Percentiles rank a stretch among this genome's conserved stretches.
These are phyloP conservation scores for Xylophagus ater DNA, from an alignment of 2,888 invertebrate species.

Conservation along the genomic window DNA sequence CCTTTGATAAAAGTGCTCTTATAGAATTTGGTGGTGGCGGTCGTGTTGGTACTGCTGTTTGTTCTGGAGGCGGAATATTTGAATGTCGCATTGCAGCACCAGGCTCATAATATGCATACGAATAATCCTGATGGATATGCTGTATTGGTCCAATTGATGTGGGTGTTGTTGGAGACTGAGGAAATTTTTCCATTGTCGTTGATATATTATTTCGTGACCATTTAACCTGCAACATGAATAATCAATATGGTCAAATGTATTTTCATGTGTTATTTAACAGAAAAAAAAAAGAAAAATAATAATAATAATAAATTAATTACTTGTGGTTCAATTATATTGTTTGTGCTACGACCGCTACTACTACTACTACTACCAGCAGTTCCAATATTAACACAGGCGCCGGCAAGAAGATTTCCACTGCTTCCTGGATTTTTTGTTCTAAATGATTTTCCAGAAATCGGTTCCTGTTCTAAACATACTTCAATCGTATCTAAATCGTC, in stretches of 20 bases:
- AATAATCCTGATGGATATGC: conserved; percentile 50
- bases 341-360: conserved; percentile 1
- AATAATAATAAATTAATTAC: conserved; percentile 4
- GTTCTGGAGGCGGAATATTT: conserved; percentile 52
- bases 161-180: conserved; percentile 29
- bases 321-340: conserved; percentile 3
- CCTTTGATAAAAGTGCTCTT: conserved; percentile 35
- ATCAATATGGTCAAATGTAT: no score
- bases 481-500: conserved; percentile 37
- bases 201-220: conserved; percentile 47
- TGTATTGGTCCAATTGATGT: conserved; percentile 26
- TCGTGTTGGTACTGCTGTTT: conserved; percentile 19
- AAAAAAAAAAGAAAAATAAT: background rate
- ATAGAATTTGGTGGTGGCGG: conserved; percentile 37
- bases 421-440: conserved; percentile 11
- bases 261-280: no score
- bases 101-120: conserved; percentile 73
- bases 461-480: conserved; percentile 32
- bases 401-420: conserved; percentile 4
- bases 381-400: conserved; percentile 5
- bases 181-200: conserved; percentile 46
- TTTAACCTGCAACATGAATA: conserved; percentile 35
- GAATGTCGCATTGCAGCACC: conserved; percentile 51
- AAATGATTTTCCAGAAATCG: conserved; percentile 21
- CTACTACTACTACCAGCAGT: conserved; percentile 6